Base-by-base conservation (phyloP, 2,797 vertebrate genomes). In the Distichodus sexfasciatus region DNA sequence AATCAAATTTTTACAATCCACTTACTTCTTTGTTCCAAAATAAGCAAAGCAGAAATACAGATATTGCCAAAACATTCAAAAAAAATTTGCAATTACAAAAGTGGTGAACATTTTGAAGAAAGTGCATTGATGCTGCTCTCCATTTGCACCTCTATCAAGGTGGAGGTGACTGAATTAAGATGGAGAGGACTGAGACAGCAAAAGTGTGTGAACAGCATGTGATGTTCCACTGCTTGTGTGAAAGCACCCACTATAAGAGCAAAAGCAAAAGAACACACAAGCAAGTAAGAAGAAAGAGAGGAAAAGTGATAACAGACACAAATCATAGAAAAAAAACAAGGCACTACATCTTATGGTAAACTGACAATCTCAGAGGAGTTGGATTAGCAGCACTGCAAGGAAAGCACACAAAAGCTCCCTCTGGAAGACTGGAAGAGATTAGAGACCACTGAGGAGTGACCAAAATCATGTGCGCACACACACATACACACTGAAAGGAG, bases 171-270 rank as follows among this genome's bases (percentile, higher is more conserved):
- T 10, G 7, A 19, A 4, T 46, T 2, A 3, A 50, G 47, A 43
- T 4, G 48, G n/a, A 36, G 43, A 28, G n/a, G 28, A 15, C n/a
- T 17, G 21, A 35, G 36, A 15, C 1, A 8, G 7, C 14, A 9
- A 50, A 66, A n/a, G 29, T 0, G 47, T 60, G 78, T 78, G 87
- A 84, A 84, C 80, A 86, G 77, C 89, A 86, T 86, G 86, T 88
- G 86, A 87, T 86, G 85, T 82, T 85, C 82, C 74, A 78, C 81
- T 85, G 21, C 9, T 80, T 79, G 80, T 77, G 81, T 15, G 67
- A 85, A 76, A 81, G 75, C 79, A 77, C 79, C 79, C 59, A 83
- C 66, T 77, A 66, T 8, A n/a, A 21, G 35, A 36, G 31, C 28
- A 21, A 44, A 28, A 73, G 73, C 74, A 79, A 72, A 71, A 17